Base-by-base conservation (phyloP, 2,113 vertebrate species). In the Gadus macrocephalus region DNA sequence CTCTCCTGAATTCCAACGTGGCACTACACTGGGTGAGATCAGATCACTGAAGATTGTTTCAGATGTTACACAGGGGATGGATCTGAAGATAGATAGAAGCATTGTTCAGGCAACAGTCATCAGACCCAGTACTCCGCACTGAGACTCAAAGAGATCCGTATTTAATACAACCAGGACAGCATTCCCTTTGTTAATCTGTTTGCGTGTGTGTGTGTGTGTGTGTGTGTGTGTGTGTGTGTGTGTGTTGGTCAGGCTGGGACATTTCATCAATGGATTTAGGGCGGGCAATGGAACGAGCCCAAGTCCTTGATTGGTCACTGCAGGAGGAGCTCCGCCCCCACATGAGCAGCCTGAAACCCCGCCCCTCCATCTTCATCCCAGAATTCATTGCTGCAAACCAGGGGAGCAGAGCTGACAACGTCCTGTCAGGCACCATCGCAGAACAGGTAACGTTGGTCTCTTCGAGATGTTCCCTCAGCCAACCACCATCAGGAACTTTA, bases 371-470 rank as follows among this genome's bases (percentile, higher is more conserved):
- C 77, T 97, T 94, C 76, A 93, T 94, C 83, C 94, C 95, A 0
- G 94, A 95, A 7, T 99, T 96, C 90, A 98, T 98, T 15, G 96
- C 97, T 0, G 94, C 95, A 65, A 99, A 98, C 90, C 96, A 99
- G 82, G 89, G 91, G 69, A 89, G 90, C 1, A 86, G 96, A 1
- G 96, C 95, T 0, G 93, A 98, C 87, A 94, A 95, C 1, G 73
- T 97, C 42, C 91, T 98, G 28, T 81, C 14, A 0, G 96, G 96
- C 17, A 93, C 92, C 5, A 93, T 90, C 69, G 92, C 91, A 0
- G 90, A 98, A 83, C 96, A 98, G 96, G 96, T 98, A 79, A 49
- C 8, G 42, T 49, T 49, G 5, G 42, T 49, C 11, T 7, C 12
- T 4, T 35, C 31, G 1, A 9, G 42, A 12, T 49, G 42, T 2